These are phyloP conservation scores for Paragorgia papillata DNA, from an alignment of 92 coral and sea anemone species.

Conservation along the genomic window DNA sequence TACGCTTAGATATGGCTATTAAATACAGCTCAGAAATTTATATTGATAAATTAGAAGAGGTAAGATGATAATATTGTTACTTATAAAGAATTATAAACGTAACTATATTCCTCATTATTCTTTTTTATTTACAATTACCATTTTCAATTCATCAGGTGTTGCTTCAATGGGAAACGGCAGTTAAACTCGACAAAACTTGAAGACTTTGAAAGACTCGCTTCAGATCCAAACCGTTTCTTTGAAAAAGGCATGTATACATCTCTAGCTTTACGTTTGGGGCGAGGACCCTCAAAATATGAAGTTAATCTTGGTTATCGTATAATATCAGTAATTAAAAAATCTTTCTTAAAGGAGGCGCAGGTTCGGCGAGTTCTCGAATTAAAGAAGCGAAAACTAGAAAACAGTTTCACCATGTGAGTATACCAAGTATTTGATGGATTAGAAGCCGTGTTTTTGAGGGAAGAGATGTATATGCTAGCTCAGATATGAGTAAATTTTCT, in stretches of 20 bases:
- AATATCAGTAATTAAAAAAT: no score
- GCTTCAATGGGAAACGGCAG: slow-evolving; percentile 77
- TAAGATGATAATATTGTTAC: slow-evolving; percentile 14
- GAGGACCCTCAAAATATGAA: no score
- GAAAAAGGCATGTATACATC: slow-evolving; percentile 79
- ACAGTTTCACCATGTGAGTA: slow-evolving; percentile 77
- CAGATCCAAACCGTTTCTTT: slow-evolving; percentile 98
- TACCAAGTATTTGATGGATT: background rate
- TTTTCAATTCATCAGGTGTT: slow-evolving; percentile 77
- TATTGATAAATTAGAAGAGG: slow-evolving; percentile 67
- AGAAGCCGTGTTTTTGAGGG: no score
- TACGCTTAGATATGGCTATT: slow-evolving; percentile 91
- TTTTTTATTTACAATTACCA: no score
- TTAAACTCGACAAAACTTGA: slow-evolving; percentile 81
- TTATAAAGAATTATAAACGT: no score
- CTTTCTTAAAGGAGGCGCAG: slow-evolving; percentile 56
- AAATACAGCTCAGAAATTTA: slow-evolving; percentile 94
- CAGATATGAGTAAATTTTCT: no score
- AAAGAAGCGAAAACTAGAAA: slow-evolving; percentile 82
- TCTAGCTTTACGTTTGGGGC: no score
- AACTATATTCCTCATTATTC: no score
- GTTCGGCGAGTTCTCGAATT: slow-evolving; percentile 79
- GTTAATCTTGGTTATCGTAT: no score
- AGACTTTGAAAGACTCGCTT: slow-evolving; percentile 92
- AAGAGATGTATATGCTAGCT: no score